These are phyloP conservation scores for Pica pica DNA, from an alignment of 2,113 vertebrate species.

Conservation along the genomic window DNA sequence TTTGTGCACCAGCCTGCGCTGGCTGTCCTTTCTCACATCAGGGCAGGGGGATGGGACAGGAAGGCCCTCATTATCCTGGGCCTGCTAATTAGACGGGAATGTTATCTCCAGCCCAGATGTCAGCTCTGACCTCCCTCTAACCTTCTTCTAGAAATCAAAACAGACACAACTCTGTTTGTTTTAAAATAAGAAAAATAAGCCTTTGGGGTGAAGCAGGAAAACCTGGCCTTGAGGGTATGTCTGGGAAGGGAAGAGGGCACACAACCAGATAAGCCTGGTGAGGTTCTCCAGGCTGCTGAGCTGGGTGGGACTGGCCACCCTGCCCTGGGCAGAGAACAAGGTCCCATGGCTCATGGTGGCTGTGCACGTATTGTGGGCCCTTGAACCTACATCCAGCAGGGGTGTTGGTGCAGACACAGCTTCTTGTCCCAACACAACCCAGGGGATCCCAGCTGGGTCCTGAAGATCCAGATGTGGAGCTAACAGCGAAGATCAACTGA, in stretches of 20 bases:
- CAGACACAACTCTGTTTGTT: slow-evolving; percentile 13
- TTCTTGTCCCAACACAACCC: background rate
- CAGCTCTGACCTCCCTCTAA: slow-evolving; percentile 56
- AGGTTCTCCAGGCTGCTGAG: background rate
- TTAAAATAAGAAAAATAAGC: slow-evolving; percentile 36
- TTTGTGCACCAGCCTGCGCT: background rate
- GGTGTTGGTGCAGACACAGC: background rate
- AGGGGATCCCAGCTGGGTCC: background rate
- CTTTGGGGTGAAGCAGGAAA: slow-evolving; percentile 10
- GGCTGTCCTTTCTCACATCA: background rate
- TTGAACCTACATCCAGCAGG: background rate
- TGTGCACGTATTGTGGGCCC: background rate
- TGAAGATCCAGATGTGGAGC: background rate
- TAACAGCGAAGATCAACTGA: background rate
- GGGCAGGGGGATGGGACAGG: slow-evolving; percentile 35
- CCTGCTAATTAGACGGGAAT: slow-evolving; percentile 61
- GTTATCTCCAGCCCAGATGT: slow-evolving; percentile 69
- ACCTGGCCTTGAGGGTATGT: background rate
- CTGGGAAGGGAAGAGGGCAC: background rate
- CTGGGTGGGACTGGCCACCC: background rate
- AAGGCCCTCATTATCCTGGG: slow-evolving; percentile 49
- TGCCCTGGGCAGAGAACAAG: background rate
- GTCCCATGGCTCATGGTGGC: background rate
- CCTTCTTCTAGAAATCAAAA: slow-evolving; percentile 49
- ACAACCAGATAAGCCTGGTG: background rate